Base-by-base conservation (phyloP, 2,888 invertebrate genomes). In the Ennomos quercinarius region DNA sequence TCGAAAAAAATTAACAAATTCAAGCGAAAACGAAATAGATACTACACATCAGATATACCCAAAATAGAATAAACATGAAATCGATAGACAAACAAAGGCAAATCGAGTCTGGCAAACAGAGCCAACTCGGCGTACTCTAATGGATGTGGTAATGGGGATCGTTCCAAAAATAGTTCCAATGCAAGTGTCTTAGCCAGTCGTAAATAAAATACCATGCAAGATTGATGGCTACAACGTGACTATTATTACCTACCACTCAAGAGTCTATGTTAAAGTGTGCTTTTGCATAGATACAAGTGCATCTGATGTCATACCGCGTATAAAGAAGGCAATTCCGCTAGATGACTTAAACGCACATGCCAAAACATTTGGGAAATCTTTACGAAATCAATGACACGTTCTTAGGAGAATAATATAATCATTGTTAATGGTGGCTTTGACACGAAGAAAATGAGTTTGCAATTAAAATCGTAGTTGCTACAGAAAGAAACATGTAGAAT, bases 141-240 rank as follows among this genome's bases (percentile, higher is more conserved):
- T 75, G 75, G 77, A 80, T 74, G 83, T 76, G 71, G 78, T 76
- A 73, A 76, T 76, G 74, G 69, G 74, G 79, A 77, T 74, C 70
- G 72, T 71, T 80, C 86, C 82, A 80, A 84, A 88, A 86, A 87
- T 87, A 87, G 63, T 54, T 54, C 59, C 66, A 66, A 64, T 68
- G 67, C 71, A 71, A 43, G 43, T 47, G 38, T 36, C 49, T 54
- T 42, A 42, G 54, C 59, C 40, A 50, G 59, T 60, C 55, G 55
- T 60, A 60, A 60, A 60, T 55, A 55, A 60, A 60, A 60, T 51
- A 55, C 60, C 55, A 42, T 41, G 50, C 38, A 43, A 55, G 55
- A 60, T 60, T 60, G 55, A 55, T 60, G 60, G 12, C 47, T 46
- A 35, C 10, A 43, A 60, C 46, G 51, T 39, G 42, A 47, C 55